phyloP scores from a whole-genome alignment of 2,797 vertebrate genomes.

The Hemitrygon akajei region DNA sequence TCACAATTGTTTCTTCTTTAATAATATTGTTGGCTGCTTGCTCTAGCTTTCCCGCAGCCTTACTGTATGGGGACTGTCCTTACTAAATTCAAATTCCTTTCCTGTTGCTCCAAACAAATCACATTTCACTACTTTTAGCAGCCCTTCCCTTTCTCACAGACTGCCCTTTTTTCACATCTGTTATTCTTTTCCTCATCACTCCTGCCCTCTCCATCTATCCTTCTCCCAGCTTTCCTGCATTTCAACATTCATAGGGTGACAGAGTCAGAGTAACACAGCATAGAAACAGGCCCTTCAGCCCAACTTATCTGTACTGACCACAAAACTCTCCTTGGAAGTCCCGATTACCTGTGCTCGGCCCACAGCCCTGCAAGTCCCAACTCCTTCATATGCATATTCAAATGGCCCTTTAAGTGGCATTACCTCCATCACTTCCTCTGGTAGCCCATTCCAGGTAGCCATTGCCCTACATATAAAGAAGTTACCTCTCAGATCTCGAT shows the following conservation, averaged over 20 bases:
- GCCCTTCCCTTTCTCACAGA: background rate
- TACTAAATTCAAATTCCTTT: background rate
- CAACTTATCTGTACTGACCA: too few relatives aligned
- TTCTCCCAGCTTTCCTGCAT: background rate
- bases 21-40: constrained; percentile 7
- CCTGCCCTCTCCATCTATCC: background rate
- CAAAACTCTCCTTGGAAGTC: too few relatives aligned
- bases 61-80: background rate
- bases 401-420: too few relatives aligned
- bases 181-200: background rate
- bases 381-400: too few relatives aligned
- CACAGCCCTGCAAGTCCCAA: too few relatives aligned
- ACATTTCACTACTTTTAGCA: background rate
- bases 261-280: too few relatives aligned
- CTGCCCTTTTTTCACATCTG: background rate
- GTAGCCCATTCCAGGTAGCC: too few relatives aligned
- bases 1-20: background rate
- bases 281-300: too few relatives aligned
- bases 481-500: too few relatives aligned
- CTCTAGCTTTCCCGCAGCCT: background rate
- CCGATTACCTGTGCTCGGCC: too few relatives aligned
- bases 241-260: background rate
- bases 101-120: background rate
- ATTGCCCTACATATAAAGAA: too few relatives aligned
- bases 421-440: too few relatives aligned